Evolutionary conservation across 1,140 invertebrate genomes (phyloP), one percentile per base, ranked within the genome.

Genomic region (Bombus difficillimus): DNA sequence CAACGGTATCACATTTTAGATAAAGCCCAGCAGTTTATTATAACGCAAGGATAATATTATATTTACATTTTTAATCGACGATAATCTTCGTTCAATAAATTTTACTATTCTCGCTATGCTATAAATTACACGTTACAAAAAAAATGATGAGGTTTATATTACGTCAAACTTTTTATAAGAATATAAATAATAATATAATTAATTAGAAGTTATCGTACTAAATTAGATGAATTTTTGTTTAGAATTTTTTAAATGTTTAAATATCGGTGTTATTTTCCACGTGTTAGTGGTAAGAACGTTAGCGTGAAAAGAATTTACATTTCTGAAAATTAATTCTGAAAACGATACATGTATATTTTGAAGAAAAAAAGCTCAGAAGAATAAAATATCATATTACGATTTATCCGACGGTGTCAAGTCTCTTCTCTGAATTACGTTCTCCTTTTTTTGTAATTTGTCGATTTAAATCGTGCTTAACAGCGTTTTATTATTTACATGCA

Each of bases 1-100:
- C 47, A 85, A 81, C 53, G 68, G 39, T 85, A 85, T 85, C 84
- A 85, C 84, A 81, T 85, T 81, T 71, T 85, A 62, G 68, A 81
- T 59, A 85, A 74, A 81, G 71, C 69, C 78, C 77, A 85, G 77
- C 34, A 66, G 34, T 74, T 74, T 81, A 78, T 83, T 28, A 79
- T 72, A 73, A 85, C 43, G 28, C 37, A 53, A 62, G 43, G 43
- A 73, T 80, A 53, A 73, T 73, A 34, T 72, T 81, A 85, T 85
- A 85, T 85, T 74, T 81, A 85, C 71, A 85, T 69, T 68, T 73
- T 66, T 73, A 81, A 62, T 22, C 28, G 18, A 62, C 69, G 64
- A 41, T 74, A 53, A 41, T 74, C 18, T 41, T 22, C 34, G 28
- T 53, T 73, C 2, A 28, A 34, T 47, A 37, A 53, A 66, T 53